Evolutionary conservation across 2,888 invertebrate species (phyloP).

Genomic region (Drosophila paucipuncta): DNA sequence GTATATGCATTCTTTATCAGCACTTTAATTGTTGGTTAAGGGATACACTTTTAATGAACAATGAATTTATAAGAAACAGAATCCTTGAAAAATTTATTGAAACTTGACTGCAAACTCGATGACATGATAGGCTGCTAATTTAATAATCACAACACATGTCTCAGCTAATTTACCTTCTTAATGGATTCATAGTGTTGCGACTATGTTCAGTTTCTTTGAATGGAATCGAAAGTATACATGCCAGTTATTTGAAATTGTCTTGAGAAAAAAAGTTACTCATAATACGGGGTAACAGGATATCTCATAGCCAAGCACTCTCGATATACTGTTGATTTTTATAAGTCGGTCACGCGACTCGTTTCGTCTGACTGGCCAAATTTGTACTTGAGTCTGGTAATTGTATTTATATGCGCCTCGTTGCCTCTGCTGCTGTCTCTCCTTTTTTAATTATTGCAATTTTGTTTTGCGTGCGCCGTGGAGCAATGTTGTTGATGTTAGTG

Average conservation of each 20-base stretch:
- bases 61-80: background rate
- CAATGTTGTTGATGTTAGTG: constrained; percentile 5
- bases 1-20: background rate
- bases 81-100: background rate
- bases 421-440: background rate
- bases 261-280: background rate
- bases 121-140: background rate
- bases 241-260: background rate
- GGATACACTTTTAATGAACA: too few species aligned
- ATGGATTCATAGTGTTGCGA: background rate
- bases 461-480: constrained; percentile 43
- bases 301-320: background rate
- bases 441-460: constrained; percentile 68
- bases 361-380: constrained; percentile 24
- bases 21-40: background rate
- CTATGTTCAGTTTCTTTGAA: background rate
- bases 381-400: constrained; percentile 25
- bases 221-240: background rate
- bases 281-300: background rate
- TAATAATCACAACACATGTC: background rate
- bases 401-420: constrained; percentile 25
- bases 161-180: background rate
- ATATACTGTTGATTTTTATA: background rate
- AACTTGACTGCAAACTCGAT: background rate
- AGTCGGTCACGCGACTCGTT: background rate